A percentile compares a stretch with the other conserved stretches of the same genome.
Evolutionary conservation across 92 coral and sea anemone species (phyloP).

Genomic region (Blastomussa wellsi): DNA sequence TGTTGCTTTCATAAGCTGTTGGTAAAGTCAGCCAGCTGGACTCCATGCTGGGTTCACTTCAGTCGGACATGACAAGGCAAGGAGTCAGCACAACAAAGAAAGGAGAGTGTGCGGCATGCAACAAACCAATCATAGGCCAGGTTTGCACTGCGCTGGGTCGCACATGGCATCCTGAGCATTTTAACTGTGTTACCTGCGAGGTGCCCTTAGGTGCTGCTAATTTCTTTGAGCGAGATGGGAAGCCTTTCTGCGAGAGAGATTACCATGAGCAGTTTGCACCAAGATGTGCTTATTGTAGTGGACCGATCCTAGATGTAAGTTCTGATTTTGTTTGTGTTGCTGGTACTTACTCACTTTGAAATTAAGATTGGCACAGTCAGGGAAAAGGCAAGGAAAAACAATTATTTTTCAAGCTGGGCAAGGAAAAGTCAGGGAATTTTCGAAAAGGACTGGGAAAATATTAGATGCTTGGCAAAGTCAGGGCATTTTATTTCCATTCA

Average conservation of each 20-base stretch:
- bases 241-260: constrained; percentile 95
- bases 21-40: constrained; percentile 97
- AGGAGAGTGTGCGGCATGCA: constrained; percentile 94
- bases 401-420: too few species aligned
- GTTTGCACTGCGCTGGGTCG: constrained; percentile 98
- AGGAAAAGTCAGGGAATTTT: too few species aligned
- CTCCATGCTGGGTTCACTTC: constrained; percentile 96
- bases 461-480: too few species aligned
- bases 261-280: constrained; percentile 98
- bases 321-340: not conserved
- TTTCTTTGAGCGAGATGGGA: constrained; percentile 99
- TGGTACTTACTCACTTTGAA: not conserved
- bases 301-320: constrained; percentile 98
- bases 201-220: constrained; percentile 90
- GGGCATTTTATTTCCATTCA: too few species aligned
- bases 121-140: constrained; percentile 97
- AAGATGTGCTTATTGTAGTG: constrained; percentile 96
- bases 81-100: constrained; percentile 99
- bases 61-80: constrained; percentile 96
- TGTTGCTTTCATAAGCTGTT: constrained; percentile 43
- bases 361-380: too few species aligned
- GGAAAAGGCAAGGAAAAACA: too few species aligned
- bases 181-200: constrained; percentile 95
- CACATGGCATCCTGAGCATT: constrained; percentile 99
- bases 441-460: too few species aligned